These are phyloP conservation scores for Watsonalla binaria DNA, from an alignment of 2,888 invertebrate genomes.

Conservation along the genomic window DNA sequence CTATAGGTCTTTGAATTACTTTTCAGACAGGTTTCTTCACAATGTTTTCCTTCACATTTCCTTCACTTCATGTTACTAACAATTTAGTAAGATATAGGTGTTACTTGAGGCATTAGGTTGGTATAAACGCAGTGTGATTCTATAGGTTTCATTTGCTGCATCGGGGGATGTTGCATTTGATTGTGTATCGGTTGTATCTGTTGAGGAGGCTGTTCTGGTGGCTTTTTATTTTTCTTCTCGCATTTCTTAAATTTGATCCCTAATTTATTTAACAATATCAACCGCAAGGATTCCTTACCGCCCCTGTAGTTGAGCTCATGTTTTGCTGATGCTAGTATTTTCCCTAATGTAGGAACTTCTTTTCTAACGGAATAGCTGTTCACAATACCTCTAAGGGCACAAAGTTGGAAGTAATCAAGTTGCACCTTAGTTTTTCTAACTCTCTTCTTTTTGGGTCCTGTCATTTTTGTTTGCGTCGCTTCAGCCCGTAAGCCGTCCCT, in stretches of 20 bases:
- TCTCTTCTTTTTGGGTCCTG: conserved; percentile 66
- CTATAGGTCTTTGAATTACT: no score
- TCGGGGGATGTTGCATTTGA: conserved; percentile 32
- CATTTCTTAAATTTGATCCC: conserved; percentile 73
- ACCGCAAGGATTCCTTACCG: conserved; percentile 62
- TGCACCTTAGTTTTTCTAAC: conserved; percentile 68
- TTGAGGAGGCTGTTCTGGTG: conserved; percentile 43
- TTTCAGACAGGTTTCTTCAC: no score
- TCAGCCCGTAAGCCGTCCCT: conserved; percentile 63
- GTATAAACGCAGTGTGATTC: conserved; percentile 65
- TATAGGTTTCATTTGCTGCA: conserved; percentile 50
- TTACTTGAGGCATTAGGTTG: conserved; percentile 65
- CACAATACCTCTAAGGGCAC: conserved; percentile 63
- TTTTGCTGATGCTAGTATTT: conserved; percentile 63
- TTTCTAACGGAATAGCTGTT: conserved; percentile 63
- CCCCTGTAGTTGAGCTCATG: conserved; percentile 65
- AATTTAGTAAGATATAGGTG: conserved; percentile 60
- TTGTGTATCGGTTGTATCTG: conserved; percentile 28
- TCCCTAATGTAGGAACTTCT: conserved; percentile 67
- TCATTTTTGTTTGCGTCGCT: conserved; percentile 67
- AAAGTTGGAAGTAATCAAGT: conserved; percentile 65
- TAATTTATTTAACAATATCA: conserved; percentile 66
- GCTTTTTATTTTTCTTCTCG: conserved; percentile 68
- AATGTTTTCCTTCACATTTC: no score
- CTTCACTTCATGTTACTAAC: background rate